Conservation (phyloP, 2,888 invertebrate species). For the Metalampra italica region DNA sequence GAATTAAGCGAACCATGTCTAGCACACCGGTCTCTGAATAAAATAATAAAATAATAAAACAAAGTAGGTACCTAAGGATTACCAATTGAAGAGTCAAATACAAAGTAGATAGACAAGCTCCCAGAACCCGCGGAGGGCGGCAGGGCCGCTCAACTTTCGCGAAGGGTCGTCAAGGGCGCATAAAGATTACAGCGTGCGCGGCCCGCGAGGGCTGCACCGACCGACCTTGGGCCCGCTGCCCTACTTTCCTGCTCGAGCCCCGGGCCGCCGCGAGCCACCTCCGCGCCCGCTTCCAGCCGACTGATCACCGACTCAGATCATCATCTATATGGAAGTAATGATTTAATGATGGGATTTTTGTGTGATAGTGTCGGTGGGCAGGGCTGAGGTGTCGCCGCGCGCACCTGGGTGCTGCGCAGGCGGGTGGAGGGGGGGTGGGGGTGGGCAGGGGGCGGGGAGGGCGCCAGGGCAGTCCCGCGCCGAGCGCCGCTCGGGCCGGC, state of each 20-base stretch:
- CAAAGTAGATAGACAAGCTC: conserved; percentile 3
- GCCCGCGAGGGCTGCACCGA: conserved; percentile 36
- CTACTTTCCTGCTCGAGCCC: conserved; percentile 32
- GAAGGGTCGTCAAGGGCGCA: conserved; percentile 44
- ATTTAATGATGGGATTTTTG: background rate
- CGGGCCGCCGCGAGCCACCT: conserved; percentile 18
- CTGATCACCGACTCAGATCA: background rate
- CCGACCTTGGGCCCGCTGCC: conserved; percentile 56
- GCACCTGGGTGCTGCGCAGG: conserved; percentile 48
- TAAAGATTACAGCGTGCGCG: conserved; percentile 35
- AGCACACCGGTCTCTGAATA: too few relatives aligned
- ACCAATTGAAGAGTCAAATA: too few relatives aligned
- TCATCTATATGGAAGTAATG: background rate
- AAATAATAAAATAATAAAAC: too few relatives aligned
- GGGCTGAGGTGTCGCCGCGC: conserved; percentile 26
- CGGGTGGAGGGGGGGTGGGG: conserved; percentile 37
- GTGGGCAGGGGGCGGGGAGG: conserved; percentile 12
- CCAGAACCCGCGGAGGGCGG: too few relatives aligned
- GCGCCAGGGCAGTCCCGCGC: conserved; percentile 66
- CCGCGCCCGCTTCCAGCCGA: background rate
- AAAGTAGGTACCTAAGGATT: too few relatives aligned
- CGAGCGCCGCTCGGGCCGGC: conserved; percentile 68
- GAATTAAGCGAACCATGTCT: too few relatives aligned
- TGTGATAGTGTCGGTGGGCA: background rate
- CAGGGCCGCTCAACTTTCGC: conserved; percentile 22